phyloP scores from a whole-genome alignment of 2,113 vertebrate species.

The Hiodon tergisus region DNA sequence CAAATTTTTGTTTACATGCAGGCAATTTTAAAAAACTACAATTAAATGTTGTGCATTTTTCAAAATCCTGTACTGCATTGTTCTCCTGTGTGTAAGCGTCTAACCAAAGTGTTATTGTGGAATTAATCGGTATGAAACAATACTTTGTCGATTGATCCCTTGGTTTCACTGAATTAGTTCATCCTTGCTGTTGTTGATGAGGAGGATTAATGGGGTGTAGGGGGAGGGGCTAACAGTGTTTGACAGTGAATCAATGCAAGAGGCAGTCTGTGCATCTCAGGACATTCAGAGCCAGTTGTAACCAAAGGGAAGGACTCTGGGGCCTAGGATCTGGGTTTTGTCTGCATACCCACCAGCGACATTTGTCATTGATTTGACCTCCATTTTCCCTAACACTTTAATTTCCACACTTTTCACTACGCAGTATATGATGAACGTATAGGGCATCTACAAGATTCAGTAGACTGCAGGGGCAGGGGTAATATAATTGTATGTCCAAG shows the following conservation, averaged over 20 bases:
- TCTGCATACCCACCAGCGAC: neutral
- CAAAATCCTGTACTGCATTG: neutral
- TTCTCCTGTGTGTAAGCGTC: neutral
- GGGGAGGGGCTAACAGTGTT: slow-evolving; percentile 4
- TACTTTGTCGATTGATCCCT: neutral
- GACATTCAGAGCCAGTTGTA: neutral
- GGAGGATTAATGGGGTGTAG: slow-evolving; percentile 16
- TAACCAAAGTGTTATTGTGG: neutral
- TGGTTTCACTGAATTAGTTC: slow-evolving; percentile 6
- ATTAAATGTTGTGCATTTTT: neutral
- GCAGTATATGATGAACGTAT: neutral
- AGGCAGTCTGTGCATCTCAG: neutral
- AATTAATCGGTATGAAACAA: neutral
- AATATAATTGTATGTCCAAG: no score
- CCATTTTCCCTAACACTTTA: neutral
- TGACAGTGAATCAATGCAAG: neutral
- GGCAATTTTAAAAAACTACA: neutral
- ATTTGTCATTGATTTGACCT: neutral
- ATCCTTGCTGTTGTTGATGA: slow-evolving; percentile 5
- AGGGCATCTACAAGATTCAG: neutral
- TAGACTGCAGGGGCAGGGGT: neutral
- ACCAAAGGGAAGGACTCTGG: neutral
- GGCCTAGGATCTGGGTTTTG: neutral
- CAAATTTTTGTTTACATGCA: neutral
- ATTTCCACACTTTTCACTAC: neutral